Conservation (phyloP, 2,113 vertebrate genomes). For the Ptilonorhynchus violaceus region DNA sequence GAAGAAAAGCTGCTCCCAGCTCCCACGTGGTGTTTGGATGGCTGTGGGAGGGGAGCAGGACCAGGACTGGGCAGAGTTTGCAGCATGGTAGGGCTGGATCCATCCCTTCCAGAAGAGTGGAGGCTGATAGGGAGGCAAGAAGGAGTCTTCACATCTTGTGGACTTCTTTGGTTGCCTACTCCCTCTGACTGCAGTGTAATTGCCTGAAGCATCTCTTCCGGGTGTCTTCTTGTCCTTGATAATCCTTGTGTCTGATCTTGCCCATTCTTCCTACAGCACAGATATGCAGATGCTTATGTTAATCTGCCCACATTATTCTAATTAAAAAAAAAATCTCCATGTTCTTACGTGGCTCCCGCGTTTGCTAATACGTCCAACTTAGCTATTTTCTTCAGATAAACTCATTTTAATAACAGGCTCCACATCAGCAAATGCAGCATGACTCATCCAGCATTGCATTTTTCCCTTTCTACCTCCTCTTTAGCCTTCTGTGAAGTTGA, state of each 20-base stretch:
- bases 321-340: neutral
- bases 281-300: neutral
- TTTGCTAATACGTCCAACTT: neutral
- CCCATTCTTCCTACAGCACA: neutral
- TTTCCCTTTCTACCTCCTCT: neutral
- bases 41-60: neutral
- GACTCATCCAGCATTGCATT: neutral
- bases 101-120: neutral
- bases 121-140: neutral
- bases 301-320: neutral
- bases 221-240: neutral
- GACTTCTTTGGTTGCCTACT: neutral
- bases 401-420: neutral
- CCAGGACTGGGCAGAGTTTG: neutral
- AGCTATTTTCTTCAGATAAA: neutral
- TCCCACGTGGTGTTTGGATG: accelerated
- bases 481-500: neutral
- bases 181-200: neutral
- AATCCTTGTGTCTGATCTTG: neutral
- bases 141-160: neutral
- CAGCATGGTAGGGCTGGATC: neutral
- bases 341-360: neutral
- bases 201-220: neutral
- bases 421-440: neutral
- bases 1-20: neutral